Evolutionary conservation across 2,113 vertebrate species (phyloP).

Genomic region (Paratilapia polleni): DNA sequence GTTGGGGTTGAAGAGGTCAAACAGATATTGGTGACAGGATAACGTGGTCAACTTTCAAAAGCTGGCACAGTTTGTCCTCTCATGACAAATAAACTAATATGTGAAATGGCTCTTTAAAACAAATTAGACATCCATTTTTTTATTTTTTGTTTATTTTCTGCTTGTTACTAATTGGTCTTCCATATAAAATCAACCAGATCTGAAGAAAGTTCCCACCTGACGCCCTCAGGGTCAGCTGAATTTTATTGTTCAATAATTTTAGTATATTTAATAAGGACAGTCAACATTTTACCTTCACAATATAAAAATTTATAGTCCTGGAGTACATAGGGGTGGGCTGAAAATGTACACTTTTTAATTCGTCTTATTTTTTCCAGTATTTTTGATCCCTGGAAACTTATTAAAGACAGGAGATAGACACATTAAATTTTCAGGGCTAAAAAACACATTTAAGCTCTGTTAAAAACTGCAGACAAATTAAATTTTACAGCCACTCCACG

Average conservation of each 20-base stretch:
- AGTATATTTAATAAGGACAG: not conserved
- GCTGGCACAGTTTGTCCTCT: not conserved
- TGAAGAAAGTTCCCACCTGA: too few relatives aligned
- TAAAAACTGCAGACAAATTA: too few relatives aligned
- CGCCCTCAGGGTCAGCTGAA: too few relatives aligned
- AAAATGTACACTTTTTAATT: not conserved
- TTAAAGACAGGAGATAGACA: not conserved
- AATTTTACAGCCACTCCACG: not conserved
- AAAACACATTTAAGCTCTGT: not conserved
- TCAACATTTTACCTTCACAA: not conserved
- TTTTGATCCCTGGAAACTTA: not conserved
- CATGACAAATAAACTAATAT: not conserved
- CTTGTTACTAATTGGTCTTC: not conserved
- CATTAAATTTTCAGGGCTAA: not conserved
- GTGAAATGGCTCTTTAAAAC: too few relatives aligned
- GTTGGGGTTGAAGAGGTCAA: slow-evolving; percentile 41
- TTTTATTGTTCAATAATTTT: too few relatives aligned
- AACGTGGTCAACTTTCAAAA: not conserved
- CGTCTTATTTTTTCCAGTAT: not conserved
- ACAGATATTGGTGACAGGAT: slow-evolving; percentile 39
- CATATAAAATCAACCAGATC: not conserved
- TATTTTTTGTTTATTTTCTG: too few relatives aligned
- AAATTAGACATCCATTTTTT: not conserved
- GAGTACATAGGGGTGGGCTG: not conserved
- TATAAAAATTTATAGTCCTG: not conserved